These are phyloP conservation scores for Potorous gilbertii DNA, from an alignment of 2,797 vertebrate species.

Conservation along the genomic window DNA sequence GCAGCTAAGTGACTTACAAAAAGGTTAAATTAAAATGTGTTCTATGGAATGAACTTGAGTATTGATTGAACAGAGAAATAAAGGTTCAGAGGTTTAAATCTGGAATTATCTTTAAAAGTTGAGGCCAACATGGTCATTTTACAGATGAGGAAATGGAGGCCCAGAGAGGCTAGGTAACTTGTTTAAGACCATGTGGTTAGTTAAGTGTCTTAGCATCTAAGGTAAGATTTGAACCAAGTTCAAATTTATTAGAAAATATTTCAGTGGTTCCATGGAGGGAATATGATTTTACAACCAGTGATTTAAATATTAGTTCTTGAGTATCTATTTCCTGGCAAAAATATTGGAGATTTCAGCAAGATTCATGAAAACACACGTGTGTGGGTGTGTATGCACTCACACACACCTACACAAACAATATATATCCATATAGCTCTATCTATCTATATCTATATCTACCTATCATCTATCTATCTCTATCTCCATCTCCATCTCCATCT, in stretches of 20 bases:
- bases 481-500: no score
- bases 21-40: neutral
- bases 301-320: neutral
- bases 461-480: no score
- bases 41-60: neutral
- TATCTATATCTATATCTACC: no score
- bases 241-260: neutral
- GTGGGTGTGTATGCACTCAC: neutral
- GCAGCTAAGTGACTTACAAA: neutral
- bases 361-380: neutral
- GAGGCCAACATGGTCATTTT: neutral
- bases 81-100: neutral
- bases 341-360: neutral
- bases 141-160: neutral
- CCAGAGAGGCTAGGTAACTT: neutral
- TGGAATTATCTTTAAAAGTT: neutral
- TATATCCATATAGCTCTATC: neutral
- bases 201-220: neutral
- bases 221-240: neutral
- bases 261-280: neutral
- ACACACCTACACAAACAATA: no score
- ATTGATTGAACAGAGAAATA: neutral
- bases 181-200: neutral
- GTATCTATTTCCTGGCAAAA: neutral
- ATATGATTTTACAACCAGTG: neutral